Conservation (phyloP, 2,797 vertebrate species). For the Lutjanus campechanus region DNA sequence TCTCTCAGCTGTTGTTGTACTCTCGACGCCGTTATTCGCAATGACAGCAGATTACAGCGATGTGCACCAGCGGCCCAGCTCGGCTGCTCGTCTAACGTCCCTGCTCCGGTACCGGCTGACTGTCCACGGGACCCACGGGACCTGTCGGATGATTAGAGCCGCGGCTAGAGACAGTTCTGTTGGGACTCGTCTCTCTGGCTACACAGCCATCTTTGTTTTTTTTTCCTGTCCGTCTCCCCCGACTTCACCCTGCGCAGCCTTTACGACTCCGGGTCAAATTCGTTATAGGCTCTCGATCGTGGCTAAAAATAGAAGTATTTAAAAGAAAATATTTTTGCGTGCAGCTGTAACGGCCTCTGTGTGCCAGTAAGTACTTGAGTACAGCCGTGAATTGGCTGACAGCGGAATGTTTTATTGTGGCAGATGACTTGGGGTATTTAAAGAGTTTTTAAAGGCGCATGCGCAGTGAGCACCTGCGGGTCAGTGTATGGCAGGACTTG, state of each 20-base stretch:
- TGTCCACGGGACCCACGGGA: conserved; percentile 67
- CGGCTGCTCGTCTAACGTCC: conserved; percentile 67
- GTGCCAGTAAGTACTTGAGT: conserved; percentile 44
- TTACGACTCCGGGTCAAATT: conserved; percentile 74
- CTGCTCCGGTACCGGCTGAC: conserved; percentile 72
- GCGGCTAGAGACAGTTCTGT: conserved; percentile 70
- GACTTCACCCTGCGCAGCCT: conserved; percentile 71
- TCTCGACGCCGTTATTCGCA: conserved; percentile 81
- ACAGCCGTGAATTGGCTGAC: conserved; percentile 77
- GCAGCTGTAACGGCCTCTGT: conserved; percentile 52
- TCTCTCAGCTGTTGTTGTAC: conserved; percentile 78
- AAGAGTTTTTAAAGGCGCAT: conserved; percentile 83
- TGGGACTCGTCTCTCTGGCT: conserved; percentile 81
- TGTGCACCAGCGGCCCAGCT: conserved; percentile 67
- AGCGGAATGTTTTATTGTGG: conserved; percentile 85
- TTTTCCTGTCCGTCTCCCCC: conserved; percentile 77
- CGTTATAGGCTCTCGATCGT: conserved; percentile 48
- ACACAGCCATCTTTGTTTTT: conserved; percentile 91
- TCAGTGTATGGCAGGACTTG: conserved; percentile 67
- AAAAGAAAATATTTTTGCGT: conserved; percentile 64
- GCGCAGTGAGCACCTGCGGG: conserved; percentile 79
- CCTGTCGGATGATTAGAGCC: conserved; percentile 65
- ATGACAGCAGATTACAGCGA: conserved; percentile 80
- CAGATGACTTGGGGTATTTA: conserved; percentile 89
- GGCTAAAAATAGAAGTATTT: conserved; percentile 56